These are phyloP conservation scores for Trichechus manatus DNA, from an alignment of 2,113 vertebrate species.

Conservation along the genomic window DNA sequence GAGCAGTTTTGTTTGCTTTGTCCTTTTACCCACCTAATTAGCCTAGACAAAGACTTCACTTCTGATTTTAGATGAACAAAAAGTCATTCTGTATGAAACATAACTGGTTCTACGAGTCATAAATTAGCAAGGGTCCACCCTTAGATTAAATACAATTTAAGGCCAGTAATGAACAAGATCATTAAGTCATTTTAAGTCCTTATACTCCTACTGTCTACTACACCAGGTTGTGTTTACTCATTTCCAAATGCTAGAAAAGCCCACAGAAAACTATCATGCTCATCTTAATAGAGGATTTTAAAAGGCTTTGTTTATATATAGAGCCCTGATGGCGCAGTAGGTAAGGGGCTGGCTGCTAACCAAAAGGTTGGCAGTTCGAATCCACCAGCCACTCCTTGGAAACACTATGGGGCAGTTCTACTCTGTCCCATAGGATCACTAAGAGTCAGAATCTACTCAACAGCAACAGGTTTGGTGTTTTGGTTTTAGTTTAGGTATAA, in stretches of 20 bases:
- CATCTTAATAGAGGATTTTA: background rate
- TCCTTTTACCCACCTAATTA: constrained; percentile 32
- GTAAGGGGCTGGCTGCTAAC: too few species aligned
- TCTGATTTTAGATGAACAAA: constrained; percentile 66
- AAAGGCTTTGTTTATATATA: background rate
- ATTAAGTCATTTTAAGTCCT: constrained; percentile 73
- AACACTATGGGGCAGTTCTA: too few species aligned
- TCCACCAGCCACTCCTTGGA: too few species aligned
- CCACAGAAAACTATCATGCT: constrained; percentile 27
- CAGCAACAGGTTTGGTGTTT: too few species aligned
- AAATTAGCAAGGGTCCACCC: constrained; percentile 55
- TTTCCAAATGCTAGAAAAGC: constrained; percentile 64
- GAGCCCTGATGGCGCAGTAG: too few species aligned
- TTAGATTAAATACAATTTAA: constrained; percentile 78
- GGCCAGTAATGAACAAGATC: constrained; percentile 64
- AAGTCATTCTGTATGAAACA: constrained; percentile 71
- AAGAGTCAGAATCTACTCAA: too few species aligned
- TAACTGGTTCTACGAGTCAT: constrained; percentile 76
- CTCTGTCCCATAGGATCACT: too few species aligned
- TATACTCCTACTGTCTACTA: constrained; percentile 47
- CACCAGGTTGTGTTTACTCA: constrained; percentile 44
- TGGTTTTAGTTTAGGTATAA: background rate
- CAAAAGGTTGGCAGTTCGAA: too few species aligned
- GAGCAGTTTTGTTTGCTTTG: constrained; percentile 37
- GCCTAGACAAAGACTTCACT: background rate